Percentiles rank a stretch among this genome's conserved stretches.
These are phyloP conservation scores for Troglohyphantes excavatus DNA, from an alignment of 2,888 invertebrate species.

Conservation along the genomic window DNA sequence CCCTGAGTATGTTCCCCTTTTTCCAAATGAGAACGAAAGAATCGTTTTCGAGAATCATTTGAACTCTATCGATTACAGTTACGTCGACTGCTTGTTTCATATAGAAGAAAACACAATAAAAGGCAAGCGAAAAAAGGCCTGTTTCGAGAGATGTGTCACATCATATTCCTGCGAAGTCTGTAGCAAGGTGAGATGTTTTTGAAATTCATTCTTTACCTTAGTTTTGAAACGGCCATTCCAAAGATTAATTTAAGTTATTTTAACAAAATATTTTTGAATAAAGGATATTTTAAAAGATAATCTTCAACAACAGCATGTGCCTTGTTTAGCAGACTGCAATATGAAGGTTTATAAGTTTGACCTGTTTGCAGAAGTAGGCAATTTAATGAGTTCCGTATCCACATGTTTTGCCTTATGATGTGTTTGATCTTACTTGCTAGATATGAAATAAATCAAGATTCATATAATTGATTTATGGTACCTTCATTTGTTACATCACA, in stretches of 20 bases:
- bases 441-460: too few species aligned
- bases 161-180: conserved; percentile 64
- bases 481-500: too few species aligned
- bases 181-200: conserved; percentile 49
- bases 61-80: conserved; percentile 73
- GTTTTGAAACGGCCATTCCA: too few species aligned
- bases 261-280: neutral
- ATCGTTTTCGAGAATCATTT: conserved; percentile 61
- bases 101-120: conserved; percentile 4
- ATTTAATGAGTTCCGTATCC: too few species aligned
- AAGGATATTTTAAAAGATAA: neutral
- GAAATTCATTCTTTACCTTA: neutral
- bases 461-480: too few species aligned
- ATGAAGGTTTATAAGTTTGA: too few species aligned
- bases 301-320: too few species aligned
- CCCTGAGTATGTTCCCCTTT: conserved; percentile 64
- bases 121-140: neutral
- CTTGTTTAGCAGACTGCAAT: too few species aligned
- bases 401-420: too few species aligned
- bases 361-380: too few species aligned
- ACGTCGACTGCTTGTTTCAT: conserved; percentile 55
- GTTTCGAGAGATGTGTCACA: neutral
- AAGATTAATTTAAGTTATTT: too few species aligned
- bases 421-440: too few species aligned
- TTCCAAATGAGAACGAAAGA: conserved; percentile 60